Conservation (phyloP, 2,888 invertebrate species). For the Drosophila longiperda region DNA sequence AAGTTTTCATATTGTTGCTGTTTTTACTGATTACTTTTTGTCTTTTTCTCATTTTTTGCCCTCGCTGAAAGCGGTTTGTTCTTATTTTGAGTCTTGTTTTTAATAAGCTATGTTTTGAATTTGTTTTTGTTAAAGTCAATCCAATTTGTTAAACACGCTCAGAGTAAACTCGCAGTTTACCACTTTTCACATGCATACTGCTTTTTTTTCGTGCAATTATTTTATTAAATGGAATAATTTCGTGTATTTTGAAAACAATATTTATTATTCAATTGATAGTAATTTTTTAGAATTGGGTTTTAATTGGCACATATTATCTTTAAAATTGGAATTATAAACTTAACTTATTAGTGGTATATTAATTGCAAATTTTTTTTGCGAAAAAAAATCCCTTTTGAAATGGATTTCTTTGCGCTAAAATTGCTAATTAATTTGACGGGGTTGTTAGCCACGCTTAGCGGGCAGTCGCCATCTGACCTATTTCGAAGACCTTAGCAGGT, state of each 20-base stretch:
- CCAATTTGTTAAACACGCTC: constrained; percentile 26
- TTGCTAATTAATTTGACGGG: constrained; percentile 26
- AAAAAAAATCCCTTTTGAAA: not conserved
- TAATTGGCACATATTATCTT: not conserved
- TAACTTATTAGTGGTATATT: not conserved
- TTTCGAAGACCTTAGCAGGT: constrained; percentile 36
- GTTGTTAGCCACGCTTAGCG: constrained; percentile 27
- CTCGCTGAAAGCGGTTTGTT: constrained; percentile 44
- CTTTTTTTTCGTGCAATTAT: constrained; percentile 20
- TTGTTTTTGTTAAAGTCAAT: constrained; percentile 12
- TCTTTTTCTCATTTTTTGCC: constrained; percentile 25
- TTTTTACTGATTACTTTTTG: constrained; percentile 53
- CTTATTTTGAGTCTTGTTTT: constrained; percentile 58
- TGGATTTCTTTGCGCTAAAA: constrained; percentile 6
- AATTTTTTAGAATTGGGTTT: not conserved
- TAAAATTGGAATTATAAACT: not conserved
- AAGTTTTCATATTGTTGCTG: constrained; percentile 32
- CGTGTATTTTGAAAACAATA: not conserved
- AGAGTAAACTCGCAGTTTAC: constrained; percentile 2
- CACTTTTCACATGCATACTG: not conserved
- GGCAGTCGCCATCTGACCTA: constrained; percentile 41
- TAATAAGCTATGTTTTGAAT: constrained; percentile 48
- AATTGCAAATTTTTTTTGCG: not conserved
- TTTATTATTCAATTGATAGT: not conserved
- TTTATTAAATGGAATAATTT: constrained; percentile 1